Evolutionary conservation across 2,113 vertebrate species (phyloP).

Genomic region (Mobula birostris): DNA sequence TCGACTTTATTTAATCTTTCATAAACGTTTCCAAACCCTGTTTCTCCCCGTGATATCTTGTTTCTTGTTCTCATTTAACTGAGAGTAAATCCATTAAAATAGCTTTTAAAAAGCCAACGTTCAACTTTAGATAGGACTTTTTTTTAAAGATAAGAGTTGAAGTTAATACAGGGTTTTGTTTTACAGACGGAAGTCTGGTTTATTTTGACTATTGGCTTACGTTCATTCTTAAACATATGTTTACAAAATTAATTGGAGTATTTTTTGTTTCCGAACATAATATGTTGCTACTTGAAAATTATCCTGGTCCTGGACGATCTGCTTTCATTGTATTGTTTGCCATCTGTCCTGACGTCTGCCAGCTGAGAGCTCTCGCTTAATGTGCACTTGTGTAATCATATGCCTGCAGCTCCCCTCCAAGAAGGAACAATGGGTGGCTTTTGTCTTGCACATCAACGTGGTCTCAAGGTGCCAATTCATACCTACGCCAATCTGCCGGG

Average conservation of each 20-base stretch:
- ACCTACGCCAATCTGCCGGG: conserved; percentile 45
- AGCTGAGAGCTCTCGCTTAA: conserved; percentile 46
- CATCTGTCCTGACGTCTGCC: conserved; percentile 61
- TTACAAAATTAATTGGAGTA: conserved; percentile 4
- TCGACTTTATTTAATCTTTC: neutral
- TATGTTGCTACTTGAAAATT: neutral
- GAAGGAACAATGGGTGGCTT: conserved; percentile 51
- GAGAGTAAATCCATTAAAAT: too few species aligned
- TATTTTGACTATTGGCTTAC: neutral
- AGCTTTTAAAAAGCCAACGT: neutral
- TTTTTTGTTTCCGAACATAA: neutral
- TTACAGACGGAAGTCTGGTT: neutral
- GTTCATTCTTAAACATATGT: conserved; percentile 19
- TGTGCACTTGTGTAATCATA: conserved; percentile 45
- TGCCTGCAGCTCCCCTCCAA: conserved; percentile 43
- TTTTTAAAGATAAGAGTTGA: neutral
- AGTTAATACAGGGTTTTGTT: neutral
- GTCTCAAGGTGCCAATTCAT: conserved; percentile 45
- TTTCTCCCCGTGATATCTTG: neutral
- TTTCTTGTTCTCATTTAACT: neutral
- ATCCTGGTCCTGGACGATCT: conserved; percentile 1
- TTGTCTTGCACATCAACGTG: conserved; percentile 56
- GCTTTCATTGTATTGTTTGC: conserved; percentile 51
- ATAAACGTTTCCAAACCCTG: neutral
- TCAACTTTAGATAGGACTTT: neutral